A percentile compares a stretch with the other conserved stretches of the same genome.
Conservation (phyloP, 2,113 vertebrate species). For the Oryzias woworae region DNA sequence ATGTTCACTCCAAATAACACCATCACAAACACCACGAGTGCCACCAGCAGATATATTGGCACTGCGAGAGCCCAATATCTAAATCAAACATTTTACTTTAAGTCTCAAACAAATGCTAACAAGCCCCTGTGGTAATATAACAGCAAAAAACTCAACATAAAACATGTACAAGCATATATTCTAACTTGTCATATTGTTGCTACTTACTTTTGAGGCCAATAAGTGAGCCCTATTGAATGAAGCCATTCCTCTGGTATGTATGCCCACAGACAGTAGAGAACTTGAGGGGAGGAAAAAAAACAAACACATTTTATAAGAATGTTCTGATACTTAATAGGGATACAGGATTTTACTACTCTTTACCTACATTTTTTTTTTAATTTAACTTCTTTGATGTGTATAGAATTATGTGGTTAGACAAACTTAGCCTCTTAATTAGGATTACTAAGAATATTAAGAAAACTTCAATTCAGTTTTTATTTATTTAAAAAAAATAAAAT, state of each 20-base stretch:
- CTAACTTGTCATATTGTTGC: background rate
- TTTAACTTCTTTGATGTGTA: no score
- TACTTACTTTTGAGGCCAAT: constrained; percentile 98
- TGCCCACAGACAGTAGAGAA: constrained; percentile 92
- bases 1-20: constrained; percentile 92
- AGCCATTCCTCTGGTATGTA: constrained; percentile 92
- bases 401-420: no score
- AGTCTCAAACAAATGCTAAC: background rate
- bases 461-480: no score
- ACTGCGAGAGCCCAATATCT: constrained; percentile 94
- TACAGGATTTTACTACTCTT: no score
- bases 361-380: no score
- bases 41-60: constrained; percentile 88
- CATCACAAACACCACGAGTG: constrained; percentile 72
- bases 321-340: background rate
- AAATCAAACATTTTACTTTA: constrained; percentile 11
- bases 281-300: constrained; percentile 61
- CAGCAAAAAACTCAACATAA: background rate
- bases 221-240: constrained; percentile 88
- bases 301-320: background rate
- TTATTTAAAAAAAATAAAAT: no score
- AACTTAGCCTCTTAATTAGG: no score
- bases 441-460: no score
- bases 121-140: background rate
- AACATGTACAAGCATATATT: background rate